phyloP scores from a whole-genome alignment of 2,888 invertebrate genomes.

The Gymnosoma rotundatum region DNA sequence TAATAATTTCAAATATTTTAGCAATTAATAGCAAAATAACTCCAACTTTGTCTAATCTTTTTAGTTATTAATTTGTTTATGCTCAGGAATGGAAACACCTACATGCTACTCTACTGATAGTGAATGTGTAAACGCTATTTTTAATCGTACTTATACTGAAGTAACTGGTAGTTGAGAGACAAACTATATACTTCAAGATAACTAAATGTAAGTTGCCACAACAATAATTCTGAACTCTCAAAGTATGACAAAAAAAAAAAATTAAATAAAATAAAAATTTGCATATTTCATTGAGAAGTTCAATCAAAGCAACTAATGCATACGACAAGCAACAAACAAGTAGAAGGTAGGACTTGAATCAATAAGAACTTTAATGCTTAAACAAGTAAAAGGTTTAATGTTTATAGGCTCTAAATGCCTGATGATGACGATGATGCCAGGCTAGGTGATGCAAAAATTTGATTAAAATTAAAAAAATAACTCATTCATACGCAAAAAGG shows the following conservation, averaged over 20 bases:
- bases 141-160: slow-evolving; percentile 49
- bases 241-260: slow-evolving; percentile 46
- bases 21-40: too few relatives aligned
- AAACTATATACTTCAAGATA: slow-evolving; percentile 68
- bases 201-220: slow-evolving; percentile 62
- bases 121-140: slow-evolving; percentile 48
- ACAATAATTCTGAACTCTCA: slow-evolving; percentile 53
- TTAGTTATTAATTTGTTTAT: neutral
- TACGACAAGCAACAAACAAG: slow-evolving; percentile 43
- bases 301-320: slow-evolving; percentile 74
- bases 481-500: slow-evolving; percentile 78
- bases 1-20: too few relatives aligned
- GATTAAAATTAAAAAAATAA: slow-evolving; percentile 76
- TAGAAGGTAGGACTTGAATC: slow-evolving; percentile 47
- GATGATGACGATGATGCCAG: slow-evolving; percentile 50
- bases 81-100: slow-evolving; percentile 33
- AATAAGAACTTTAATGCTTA: slow-evolving; percentile 64
- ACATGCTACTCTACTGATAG: slow-evolving; percentile 41
- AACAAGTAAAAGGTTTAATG: slow-evolving; percentile 65
- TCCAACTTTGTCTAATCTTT: neutral
- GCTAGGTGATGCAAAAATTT: slow-evolving; percentile 66
- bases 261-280: slow-evolving; percentile 73
- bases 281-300: slow-evolving; percentile 82
- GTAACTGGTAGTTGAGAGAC: slow-evolving; percentile 68
- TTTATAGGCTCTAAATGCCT: slow-evolving; percentile 67